phyloP scores from a whole-genome alignment of 2,888 invertebrate genomes.

The Falcaria lacertinaria region DNA sequence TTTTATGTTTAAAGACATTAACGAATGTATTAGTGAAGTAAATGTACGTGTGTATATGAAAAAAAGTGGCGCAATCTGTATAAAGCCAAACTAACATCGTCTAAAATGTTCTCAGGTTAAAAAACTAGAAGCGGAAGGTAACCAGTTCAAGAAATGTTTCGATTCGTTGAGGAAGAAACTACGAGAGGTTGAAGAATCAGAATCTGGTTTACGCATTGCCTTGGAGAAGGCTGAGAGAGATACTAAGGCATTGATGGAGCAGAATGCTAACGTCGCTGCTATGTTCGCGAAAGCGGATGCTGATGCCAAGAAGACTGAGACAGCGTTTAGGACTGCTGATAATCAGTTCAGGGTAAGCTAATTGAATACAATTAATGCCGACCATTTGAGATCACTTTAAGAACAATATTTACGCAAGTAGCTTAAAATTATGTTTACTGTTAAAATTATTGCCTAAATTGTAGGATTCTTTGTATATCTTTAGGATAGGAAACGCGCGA shows the following conservation, averaged over 20 bases:
- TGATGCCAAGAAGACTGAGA: conserved; percentile 72
- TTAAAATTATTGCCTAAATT: too few relatives aligned
- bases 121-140: conserved; percentile 58
- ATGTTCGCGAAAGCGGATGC: conserved; percentile 69
- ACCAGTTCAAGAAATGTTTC: conserved; percentile 74
- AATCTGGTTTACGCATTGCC: conserved; percentile 74
- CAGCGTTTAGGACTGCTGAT: conserved; percentile 62
- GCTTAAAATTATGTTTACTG: too few relatives aligned
- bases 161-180: conserved; percentile 76
- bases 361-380: too few relatives aligned
- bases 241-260: conserved; percentile 64
- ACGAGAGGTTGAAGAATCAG: conserved; percentile 79
- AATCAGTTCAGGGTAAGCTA: conserved; percentile 58
- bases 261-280: conserved; percentile 63
- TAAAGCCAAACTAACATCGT: background rate
- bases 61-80: too few relatives aligned
- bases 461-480: too few relatives aligned
- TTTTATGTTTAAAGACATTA: too few relatives aligned
- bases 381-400: too few relatives aligned
- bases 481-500: too few relatives aligned
- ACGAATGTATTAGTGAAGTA: too few relatives aligned
- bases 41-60: too few relatives aligned
- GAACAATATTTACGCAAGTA: too few relatives aligned
- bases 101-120: conserved; percentile 36
- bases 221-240: conserved; percentile 79